Percentiles rank a stretch among this genome's conserved stretches.
Evolutionary conservation across 1,140 invertebrate genomes (phyloP).

Genomic region (Chironomus striatipennis): DNA sequence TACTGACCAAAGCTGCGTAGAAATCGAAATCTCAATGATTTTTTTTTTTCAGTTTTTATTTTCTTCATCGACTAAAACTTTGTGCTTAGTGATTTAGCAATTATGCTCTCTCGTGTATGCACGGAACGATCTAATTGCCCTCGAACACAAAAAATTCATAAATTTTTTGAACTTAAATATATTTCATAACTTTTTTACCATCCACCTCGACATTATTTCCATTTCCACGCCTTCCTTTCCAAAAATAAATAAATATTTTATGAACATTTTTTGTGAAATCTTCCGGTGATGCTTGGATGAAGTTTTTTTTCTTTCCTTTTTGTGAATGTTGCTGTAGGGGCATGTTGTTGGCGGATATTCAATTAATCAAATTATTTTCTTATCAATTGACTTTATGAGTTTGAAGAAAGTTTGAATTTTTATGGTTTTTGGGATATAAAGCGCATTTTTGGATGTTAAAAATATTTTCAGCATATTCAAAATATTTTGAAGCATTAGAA

Average conservation of each 20-base stretch:
- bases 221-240: background rate
- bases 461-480: too few relatives aligned
- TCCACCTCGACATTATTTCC: slow-evolving; percentile 12
- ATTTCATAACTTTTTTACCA: background rate
- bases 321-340: background rate
- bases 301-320: background rate
- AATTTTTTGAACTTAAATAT: background rate
- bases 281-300: too few relatives aligned
- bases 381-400: background rate
- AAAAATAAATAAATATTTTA: background rate
- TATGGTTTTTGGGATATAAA: too few relatives aligned
- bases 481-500: too few relatives aligned
- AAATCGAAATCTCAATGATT: slow-evolving; percentile 18
- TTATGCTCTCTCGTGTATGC: background rate
- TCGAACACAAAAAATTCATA: background rate
- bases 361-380: slow-evolving; percentile 21
- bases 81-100: background rate
- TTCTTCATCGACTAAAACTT: background rate
- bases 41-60: background rate
- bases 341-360: background rate
- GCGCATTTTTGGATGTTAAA: too few relatives aligned
- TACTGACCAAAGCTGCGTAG: background rate
- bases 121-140: background rate
- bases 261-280: too few relatives aligned
- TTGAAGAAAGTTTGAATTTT: too few relatives aligned